phyloP scores from a whole-genome alignment of 2,113 vertebrate species.

The Muntiacus reevesi region DNA sequence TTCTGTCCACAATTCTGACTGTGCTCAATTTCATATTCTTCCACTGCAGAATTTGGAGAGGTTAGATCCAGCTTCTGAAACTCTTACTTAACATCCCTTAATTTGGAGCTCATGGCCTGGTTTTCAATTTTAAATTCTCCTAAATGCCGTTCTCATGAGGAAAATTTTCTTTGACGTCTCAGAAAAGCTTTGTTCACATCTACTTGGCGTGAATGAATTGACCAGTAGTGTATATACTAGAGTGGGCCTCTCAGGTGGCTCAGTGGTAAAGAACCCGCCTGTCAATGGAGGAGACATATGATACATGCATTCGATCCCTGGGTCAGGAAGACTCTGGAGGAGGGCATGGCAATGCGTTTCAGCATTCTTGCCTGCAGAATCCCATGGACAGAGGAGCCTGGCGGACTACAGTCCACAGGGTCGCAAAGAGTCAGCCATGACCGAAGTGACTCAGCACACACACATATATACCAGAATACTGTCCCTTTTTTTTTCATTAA shows the following conservation, averaged over 20 bases:
- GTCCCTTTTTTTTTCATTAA: neutral
- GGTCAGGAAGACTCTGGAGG: neutral
- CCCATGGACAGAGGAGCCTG: neutral
- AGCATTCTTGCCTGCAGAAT: neutral
- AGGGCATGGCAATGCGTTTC: neutral
- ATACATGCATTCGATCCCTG: neutral
- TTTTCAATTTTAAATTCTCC: neutral
- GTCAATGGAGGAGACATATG: neutral
- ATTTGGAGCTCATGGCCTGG: neutral
- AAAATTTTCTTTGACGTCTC: neutral
- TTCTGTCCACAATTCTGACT: no score
- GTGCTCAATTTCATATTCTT: neutral
- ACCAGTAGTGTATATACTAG: neutral
- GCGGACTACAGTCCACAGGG: neutral
- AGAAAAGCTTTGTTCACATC: neutral
- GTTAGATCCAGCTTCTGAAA: fast-evolving
- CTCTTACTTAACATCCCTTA: neutral
- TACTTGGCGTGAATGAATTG: neutral
- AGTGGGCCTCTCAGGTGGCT: neutral
- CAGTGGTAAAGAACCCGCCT: neutral
- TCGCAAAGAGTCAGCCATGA: neutral
- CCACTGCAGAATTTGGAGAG: no score
- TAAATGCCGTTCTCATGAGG: neutral
- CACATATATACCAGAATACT: neutral
- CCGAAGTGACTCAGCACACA: neutral